Evolutionary conservation across 1,140 invertebrate genomes (phyloP).

Genomic region (Holcopasites calliopsidis): DNA sequence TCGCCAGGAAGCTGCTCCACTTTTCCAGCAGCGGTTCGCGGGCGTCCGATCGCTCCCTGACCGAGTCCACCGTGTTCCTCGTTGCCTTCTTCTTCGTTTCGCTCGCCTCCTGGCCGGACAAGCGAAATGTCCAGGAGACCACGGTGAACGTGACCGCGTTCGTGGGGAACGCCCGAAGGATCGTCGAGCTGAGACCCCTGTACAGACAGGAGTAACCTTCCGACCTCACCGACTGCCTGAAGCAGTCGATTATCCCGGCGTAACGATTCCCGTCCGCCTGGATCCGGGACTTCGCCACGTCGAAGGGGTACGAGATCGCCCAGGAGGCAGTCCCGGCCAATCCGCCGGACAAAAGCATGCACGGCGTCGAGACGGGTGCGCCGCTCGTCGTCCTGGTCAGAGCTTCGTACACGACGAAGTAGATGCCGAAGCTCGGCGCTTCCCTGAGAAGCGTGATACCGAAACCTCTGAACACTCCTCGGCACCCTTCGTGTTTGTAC

Average conservation of each 20-base stretch:
- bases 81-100: background rate
- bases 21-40: conserved; percentile 13
- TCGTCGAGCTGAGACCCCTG: conserved; percentile 87
- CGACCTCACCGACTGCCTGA: conserved; percentile 82
- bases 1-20: conserved; percentile 27
- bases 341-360: conserved; percentile 89
- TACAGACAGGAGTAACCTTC: conserved; percentile 87
- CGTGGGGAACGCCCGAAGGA: conserved; percentile 93
- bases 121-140: conserved; percentile 86
- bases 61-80: background rate
- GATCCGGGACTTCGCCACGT: conserved; percentile 93
- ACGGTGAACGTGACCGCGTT: conserved; percentile 95
- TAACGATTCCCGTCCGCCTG: conserved; percentile 88
- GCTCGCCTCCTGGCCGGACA: conserved; percentile 58
- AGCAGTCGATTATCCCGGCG: conserved; percentile 85
- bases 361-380: conserved; percentile 78
- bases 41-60: background rate
- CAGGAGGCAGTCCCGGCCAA: conserved; percentile 91
- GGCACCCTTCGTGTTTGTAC: conserved; percentile 82
- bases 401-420: conserved; percentile 81
- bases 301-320: conserved; percentile 92
- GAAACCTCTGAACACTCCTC: conserved; percentile 88
- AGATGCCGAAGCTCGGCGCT: conserved; percentile 86
- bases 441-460: conserved; percentile 88
- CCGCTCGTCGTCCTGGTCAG: conserved; percentile 62